These are phyloP conservation scores for Agelaius tricolor DNA, from an alignment of 2,113 vertebrate genomes.

Conservation along the genomic window DNA sequence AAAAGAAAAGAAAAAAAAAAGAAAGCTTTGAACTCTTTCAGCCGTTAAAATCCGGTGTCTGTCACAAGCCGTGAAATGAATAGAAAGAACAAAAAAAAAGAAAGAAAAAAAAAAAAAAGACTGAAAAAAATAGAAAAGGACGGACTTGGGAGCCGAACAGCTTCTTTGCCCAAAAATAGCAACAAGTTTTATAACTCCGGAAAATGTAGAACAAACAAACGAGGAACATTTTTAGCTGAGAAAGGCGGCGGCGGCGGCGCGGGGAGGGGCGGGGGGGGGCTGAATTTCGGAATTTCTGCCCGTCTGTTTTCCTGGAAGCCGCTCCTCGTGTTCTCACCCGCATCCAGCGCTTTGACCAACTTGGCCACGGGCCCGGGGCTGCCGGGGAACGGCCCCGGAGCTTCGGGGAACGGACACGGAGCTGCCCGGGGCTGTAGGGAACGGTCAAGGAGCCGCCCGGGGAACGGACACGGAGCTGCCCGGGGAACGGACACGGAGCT, in stretches of 20 bases:
- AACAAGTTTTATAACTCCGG: constrained; percentile 65
- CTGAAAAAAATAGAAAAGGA: not conserved
- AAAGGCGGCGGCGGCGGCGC: not conserved
- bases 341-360: constrained; percentile 36
- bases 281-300: constrained; percentile 27
- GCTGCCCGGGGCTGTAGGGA: not conserved
- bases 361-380: not conserved
- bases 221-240: constrained; percentile 11
- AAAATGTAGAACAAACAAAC: constrained; percentile 67
- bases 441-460: too few relatives aligned
- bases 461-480: not conserved
- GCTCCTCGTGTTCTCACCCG: constrained; percentile 8
- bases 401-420: not conserved
- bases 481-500: not conserved
- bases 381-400: not conserved
- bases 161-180: constrained; percentile 71
- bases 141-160: not conserved
- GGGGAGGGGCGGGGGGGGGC: not conserved
- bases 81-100: not conserved
- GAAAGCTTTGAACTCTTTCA: not conserved
- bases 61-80: not conserved
- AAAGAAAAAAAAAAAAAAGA: not conserved
- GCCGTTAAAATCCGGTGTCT: not conserved
- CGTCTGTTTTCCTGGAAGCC: constrained; percentile 60
- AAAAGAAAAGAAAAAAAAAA: not conserved